Evolutionary conservation across 2,797 vertebrate species (phyloP), one percentile per base, ranked within the genome.

Genomic region (Decapterus maruadsi): DNA sequence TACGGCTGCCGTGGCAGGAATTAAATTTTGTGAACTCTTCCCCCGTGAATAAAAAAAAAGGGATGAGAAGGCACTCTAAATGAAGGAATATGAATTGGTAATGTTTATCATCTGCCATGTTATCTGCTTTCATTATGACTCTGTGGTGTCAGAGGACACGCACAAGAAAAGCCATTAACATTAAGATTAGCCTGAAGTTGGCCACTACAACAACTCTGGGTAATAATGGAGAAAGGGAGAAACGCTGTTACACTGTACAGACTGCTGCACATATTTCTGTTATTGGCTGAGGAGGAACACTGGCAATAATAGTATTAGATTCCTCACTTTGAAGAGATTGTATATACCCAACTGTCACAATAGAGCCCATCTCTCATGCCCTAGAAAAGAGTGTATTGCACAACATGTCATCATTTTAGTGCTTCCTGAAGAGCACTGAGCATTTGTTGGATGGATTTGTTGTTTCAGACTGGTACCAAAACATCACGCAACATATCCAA

Each of bases 311-410:
- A 77, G 51, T 61, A 85, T 84, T 85, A 86, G 59, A 78, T 81
- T 61, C 78, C 50, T 88, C 75, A 75, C 84, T 89, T 86, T 78
- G 61, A 92, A 80, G 72, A 79, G 71, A 85, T 87, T 78, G 81
- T 83, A 79, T 83, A 70, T 74, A 78, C 69, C 65, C 73, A 60
- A 83, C 79, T 87, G 78, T 91, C 88, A 89, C 85, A 89, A 78
- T 75, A 83, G 54, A 68, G 72, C 68, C 57, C 60, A 51, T 84
- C 61, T 75, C 58, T 76, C 16, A 65, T 70, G 75, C 85, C 73
- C 69, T 68, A 77, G 80, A 85, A 83, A 84, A 61, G 48, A 56
- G 50, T 82, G 70, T 75, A 46, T 85, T 87, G 69, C 84, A 84
- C 81, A 78, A 77, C 75, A 63, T 89, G 84, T 88, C 84, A 86